These are phyloP conservation scores for Trachemys scripta DNA, from an alignment of 2,113 vertebrate species.

Conservation along the genomic window DNA sequence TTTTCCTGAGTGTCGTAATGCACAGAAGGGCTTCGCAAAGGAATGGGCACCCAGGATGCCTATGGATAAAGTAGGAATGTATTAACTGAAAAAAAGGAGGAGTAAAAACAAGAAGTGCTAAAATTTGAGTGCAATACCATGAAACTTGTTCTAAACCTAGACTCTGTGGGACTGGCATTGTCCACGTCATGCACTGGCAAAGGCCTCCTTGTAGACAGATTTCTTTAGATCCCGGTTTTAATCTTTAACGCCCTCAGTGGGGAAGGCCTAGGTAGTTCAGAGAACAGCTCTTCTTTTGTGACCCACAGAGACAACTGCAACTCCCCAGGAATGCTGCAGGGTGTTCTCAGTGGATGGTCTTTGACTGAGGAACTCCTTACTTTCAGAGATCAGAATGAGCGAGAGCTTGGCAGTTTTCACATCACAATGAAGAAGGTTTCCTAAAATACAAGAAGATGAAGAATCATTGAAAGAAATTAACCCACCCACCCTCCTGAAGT, in stretches of 20 bases:
- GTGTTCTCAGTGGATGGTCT: background rate
- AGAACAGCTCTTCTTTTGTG: background rate
- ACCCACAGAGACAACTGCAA: background rate
- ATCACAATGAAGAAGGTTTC: accelerated
- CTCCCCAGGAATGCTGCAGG: background rate
- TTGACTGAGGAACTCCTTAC: background rate
- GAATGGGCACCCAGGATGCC: background rate
- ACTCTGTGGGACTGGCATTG: background rate
- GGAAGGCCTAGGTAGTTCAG: background rate
- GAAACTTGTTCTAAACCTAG: background rate
- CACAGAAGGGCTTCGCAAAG: background rate
- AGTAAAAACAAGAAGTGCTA: background rate
- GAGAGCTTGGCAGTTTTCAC: background rate
- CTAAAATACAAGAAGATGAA: background rate
- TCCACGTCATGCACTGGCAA: background rate
- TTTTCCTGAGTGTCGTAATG: background rate
- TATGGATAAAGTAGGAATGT: background rate
- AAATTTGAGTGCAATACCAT: background rate
- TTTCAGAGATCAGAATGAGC: background rate
- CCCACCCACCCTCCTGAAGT: background rate
- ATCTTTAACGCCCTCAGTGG: background rate
- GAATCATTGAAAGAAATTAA: accelerated
- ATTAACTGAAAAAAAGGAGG: background rate
- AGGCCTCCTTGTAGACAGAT: background rate
- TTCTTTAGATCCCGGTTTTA: background rate